Conservation (phyloP, 2,797 vertebrate genomes). For the Cryptoblepharus egeriae region DNA sequence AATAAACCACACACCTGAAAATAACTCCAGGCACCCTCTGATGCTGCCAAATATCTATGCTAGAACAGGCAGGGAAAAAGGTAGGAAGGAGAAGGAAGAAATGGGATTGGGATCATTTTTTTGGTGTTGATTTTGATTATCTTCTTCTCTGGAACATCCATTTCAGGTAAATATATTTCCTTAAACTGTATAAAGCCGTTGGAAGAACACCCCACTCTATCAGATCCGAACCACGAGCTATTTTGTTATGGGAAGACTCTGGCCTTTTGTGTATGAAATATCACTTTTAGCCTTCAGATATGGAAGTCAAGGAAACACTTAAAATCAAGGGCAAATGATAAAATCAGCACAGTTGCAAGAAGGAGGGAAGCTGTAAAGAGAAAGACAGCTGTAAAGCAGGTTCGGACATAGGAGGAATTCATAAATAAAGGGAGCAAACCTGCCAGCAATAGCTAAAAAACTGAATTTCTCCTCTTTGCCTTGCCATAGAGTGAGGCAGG, state of each 20-base stretch:
- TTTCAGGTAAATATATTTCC: slow-evolving; percentile 24
- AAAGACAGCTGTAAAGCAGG: slow-evolving; percentile 31
- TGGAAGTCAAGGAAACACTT: slow-evolving; percentile 40
- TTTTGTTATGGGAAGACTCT: slow-evolving; percentile 26
- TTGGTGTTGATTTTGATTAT: slow-evolving; percentile 39
- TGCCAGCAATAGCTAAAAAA: not conserved
- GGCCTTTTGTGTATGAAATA: slow-evolving; percentile 36
- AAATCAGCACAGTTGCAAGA: slow-evolving; percentile 36
- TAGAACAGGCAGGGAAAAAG: no score
- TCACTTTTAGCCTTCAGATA: slow-evolving; percentile 27
- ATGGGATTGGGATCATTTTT: not conserved
- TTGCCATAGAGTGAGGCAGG: no score
- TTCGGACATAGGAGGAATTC: not conserved
- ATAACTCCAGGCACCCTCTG: not conserved
- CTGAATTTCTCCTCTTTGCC: not conserved
- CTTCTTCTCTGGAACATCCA: slow-evolving; percentile 36
- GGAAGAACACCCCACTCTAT: slow-evolving; percentile 40
- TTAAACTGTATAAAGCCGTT: slow-evolving; percentile 14
- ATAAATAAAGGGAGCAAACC: not conserved
- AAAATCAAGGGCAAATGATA: slow-evolving; percentile 51
- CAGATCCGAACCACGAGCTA: slow-evolving; percentile 37
- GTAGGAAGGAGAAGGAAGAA: not conserved
- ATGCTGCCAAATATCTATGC: not conserved
- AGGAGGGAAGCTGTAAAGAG: slow-evolving; percentile 31
- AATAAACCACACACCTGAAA: not conserved